Conservation (phyloP, 2,888 invertebrate species). For the Eumerus sabulonum region DNA sequence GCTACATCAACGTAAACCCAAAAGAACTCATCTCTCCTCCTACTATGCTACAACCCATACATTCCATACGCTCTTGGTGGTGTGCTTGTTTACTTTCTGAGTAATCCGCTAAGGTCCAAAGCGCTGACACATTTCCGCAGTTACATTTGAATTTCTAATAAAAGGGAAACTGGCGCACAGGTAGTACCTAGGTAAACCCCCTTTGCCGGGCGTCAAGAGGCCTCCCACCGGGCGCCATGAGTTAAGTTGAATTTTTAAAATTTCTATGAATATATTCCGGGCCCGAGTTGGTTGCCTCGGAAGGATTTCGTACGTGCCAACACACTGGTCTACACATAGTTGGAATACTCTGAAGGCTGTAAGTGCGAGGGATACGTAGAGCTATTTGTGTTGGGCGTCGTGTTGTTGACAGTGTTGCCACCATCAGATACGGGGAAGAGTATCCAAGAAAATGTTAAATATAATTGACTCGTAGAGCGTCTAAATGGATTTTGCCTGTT, state of each 20-base stretch:
- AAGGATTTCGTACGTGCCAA: too few species aligned
- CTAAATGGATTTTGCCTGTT: slow-evolving; percentile 10
- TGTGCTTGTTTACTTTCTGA: too few species aligned
- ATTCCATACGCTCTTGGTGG: background rate
- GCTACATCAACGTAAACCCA: slow-evolving; percentile 4
- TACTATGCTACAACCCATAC: background rate
- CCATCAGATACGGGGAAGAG: too few species aligned
- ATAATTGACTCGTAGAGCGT: slow-evolving; percentile 3
- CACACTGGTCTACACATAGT: too few species aligned
- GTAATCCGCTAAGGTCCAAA: slow-evolving; percentile 20
- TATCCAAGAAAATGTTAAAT: background rate
- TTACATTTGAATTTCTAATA: slow-evolving; percentile 49
- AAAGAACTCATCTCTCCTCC: slow-evolving; percentile 14
- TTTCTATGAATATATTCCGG: slow-evolving; percentile 10
- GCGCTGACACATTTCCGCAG: slow-evolving; percentile 47
- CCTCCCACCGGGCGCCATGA: background rate
- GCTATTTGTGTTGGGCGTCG: too few species aligned
- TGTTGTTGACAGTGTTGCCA: too few species aligned
- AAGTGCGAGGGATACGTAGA: too few species aligned
- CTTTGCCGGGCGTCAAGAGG: slow-evolving; percentile 5
- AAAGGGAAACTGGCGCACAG: slow-evolving; percentile 37
- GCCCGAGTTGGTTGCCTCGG: too few species aligned
- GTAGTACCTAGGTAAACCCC: slow-evolving; percentile 4
- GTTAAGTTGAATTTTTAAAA: slow-evolving; percentile 34
- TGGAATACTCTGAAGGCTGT: too few species aligned